Base-by-base conservation (phyloP, 1,140 invertebrate genomes). In the Muscidifurax raptorellus region DNA sequence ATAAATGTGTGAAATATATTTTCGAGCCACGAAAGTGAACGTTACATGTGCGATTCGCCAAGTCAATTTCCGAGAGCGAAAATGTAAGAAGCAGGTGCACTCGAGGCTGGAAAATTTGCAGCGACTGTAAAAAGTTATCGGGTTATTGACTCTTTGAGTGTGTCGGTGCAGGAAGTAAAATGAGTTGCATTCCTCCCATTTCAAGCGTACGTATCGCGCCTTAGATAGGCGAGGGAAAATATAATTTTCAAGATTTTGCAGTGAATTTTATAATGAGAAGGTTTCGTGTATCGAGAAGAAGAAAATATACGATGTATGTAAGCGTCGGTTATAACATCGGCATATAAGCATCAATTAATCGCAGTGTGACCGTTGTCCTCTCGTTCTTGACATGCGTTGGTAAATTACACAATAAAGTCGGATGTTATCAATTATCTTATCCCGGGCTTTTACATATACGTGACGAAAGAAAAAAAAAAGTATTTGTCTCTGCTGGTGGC, bases 91-190 rank as follows among this genome's bases (percentile, higher is more conserved):
- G 52, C 52, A 59, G 52, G 52, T 74, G 74, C 40, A 52, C 40
- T 84, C 86, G 72, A 87, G 47, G 80, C 52, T 79, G 66, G 71
- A 30, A 59, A 87, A 86, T 84, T 74, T 85, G 64, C 59, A 79
- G 32, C 25, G 72, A 47, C 22, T 77, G 25, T 78, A 64, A 84
- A 86, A 85, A 86, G 47, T 78, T 78, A 27, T 44, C 75, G 72
- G 87, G 86, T 86, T 88, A 84, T 88, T 88, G 87, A 88, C 87
- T 87, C 81, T 74, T 75, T 6, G 78, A 79, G 78, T 84, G 78
- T 84, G 67, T 86, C 72, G 25, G n/a, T 59, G 0, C 36, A 47
- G 71, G 67, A 83, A 83, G 32, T 10, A 69, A n/a, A n/a, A 77
- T 76, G 72, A 77, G 52, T 59, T 36, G 67, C 82, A 71, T 78